Conservation (phyloP, 2,113 vertebrate genomes). For the Ammospiza caudacuta region DNA sequence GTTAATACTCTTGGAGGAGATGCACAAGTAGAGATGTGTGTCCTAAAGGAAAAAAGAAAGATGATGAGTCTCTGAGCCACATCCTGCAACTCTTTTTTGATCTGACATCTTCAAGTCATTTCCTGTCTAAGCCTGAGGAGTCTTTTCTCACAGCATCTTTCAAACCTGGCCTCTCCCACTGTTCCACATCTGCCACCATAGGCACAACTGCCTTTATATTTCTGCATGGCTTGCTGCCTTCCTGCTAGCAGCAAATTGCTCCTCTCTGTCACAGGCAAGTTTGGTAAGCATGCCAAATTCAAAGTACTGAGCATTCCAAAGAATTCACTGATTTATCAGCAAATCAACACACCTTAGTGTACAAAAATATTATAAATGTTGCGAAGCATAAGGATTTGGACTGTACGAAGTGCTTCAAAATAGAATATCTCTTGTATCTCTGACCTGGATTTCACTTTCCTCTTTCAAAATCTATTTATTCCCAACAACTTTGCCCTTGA, state of each 20-base stretch:
- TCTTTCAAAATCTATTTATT: constrained; percentile 37
- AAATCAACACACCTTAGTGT: background rate
- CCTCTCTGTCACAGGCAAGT: background rate
- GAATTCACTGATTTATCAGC: background rate
- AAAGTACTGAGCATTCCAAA: background rate
- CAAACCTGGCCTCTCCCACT: background rate
- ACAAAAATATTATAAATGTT: background rate
- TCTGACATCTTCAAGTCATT: background rate
- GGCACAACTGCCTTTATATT: background rate
- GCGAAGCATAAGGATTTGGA: background rate
- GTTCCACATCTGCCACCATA: background rate
- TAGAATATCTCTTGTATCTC: background rate
- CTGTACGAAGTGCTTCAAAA: background rate
- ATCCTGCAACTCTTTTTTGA: background rate
- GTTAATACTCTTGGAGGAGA: background rate
- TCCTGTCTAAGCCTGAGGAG: background rate
- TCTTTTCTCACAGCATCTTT: background rate
- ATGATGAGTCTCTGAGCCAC: background rate
- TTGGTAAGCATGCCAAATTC: background rate
- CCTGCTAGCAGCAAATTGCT: background rate
- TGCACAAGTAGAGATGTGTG: background rate
- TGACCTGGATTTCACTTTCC: background rate
- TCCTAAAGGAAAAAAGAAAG: background rate
- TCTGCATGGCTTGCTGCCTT: background rate
- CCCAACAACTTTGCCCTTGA: background rate